Percentiles rank a stretch among this genome's conserved stretches.
phyloP scores from a whole-genome alignment of 53 echinoderm and acorn worm species.

The Zoroaster sp. region DNA sequence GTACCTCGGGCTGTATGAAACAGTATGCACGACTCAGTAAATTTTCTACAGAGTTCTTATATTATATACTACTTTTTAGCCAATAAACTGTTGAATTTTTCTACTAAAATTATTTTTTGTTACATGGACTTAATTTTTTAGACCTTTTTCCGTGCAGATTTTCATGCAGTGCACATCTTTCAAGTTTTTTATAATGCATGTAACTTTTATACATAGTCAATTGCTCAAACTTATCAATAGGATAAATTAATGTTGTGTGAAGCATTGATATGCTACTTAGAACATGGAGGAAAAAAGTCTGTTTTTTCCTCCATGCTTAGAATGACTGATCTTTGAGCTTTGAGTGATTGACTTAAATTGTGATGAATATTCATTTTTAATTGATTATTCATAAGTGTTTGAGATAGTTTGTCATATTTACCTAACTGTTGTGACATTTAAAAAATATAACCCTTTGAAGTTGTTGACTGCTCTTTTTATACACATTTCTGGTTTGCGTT shows the following conservation, averaged over 20 bases:
- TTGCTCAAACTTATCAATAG: not conserved
- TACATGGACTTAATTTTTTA: constrained; percentile 28
- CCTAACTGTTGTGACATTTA: constrained; percentile 28
- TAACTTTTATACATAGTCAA: constrained; percentile 7
- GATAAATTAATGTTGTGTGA: not conserved
- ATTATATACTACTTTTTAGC: constrained; percentile 49
- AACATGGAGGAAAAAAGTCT: too few relatives aligned
- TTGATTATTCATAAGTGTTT: constrained; percentile 12
- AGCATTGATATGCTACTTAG: too few relatives aligned
- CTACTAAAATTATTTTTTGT: constrained; percentile 24
- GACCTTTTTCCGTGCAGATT: not conserved
- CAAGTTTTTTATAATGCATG: constrained; percentile 30
- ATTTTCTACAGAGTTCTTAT: constrained; percentile 46
- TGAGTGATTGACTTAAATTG: constrained; percentile 4
- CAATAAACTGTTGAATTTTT: constrained; percentile 38
- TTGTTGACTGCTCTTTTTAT: not conserved
- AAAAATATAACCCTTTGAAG: constrained; percentile 15
- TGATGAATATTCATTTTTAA: not conserved
- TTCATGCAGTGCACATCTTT: constrained; percentile 40
- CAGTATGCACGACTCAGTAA: constrained; percentile 29
- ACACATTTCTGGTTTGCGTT: not conserved
- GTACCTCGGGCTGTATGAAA: constrained; percentile 24
- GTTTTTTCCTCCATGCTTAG: not conserved
- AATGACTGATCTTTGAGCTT: not conserved
- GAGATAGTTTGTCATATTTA: constrained; percentile 47